Evolutionary conservation across 2,797 vertebrate genomes (phyloP).

Genomic region (Parauchenoglanis punctatus): DNA sequence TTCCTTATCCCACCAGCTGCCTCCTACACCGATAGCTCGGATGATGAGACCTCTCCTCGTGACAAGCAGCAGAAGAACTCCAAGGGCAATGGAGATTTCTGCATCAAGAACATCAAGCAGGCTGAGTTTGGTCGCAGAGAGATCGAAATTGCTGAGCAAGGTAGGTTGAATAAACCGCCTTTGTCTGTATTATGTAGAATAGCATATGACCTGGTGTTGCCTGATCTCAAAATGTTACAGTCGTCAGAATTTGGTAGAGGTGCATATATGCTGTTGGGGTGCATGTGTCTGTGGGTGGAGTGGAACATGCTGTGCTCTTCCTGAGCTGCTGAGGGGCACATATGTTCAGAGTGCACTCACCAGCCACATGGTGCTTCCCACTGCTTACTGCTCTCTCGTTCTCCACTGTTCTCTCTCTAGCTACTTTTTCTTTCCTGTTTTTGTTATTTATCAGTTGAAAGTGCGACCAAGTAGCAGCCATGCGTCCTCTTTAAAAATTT

Average conservation of each 20-base stretch:
- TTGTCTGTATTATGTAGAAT: background rate
- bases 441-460: background rate
- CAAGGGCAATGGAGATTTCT: slow-evolving; percentile 94
- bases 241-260: background rate
- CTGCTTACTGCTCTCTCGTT: background rate
- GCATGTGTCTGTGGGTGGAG: background rate
- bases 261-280: background rate
- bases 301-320: slow-evolving; percentile 23
- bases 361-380: slow-evolving; percentile 37
- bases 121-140: slow-evolving; percentile 95
- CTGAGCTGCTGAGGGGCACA: slow-evolving; percentile 52
- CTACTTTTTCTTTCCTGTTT: background rate
- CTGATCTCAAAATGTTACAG: background rate
- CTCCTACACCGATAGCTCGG: slow-evolving; percentile 98
- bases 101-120: slow-evolving; percentile 98
- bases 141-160: slow-evolving; percentile 97
- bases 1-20: slow-evolving; percentile 78
- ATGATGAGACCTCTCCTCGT: slow-evolving; percentile 95
- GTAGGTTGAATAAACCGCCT: slow-evolving; percentile 50
- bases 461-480: background rate
- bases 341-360: slow-evolving; percentile 56
- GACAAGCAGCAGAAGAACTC: slow-evolving; percentile 99
- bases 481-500: background rate
- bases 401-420: background rate
- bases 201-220: background rate